Evolutionary conservation across 1,140 invertebrate genomes (phyloP).

Genomic region (Oreohelix idahoensis): DNA sequence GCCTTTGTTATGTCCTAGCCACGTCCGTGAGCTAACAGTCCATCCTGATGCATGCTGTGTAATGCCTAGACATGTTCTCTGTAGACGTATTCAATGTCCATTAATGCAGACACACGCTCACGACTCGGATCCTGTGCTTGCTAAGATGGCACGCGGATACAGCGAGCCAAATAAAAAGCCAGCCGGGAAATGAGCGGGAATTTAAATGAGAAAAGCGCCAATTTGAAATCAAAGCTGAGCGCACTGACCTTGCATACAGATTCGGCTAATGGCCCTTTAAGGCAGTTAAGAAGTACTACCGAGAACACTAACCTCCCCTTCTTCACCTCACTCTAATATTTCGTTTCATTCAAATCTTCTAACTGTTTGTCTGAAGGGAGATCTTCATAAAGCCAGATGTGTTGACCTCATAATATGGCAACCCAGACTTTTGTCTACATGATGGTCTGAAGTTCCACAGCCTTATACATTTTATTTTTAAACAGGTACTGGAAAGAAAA

Average conservation of each 20-base stretch:
- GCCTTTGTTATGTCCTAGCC: background rate
- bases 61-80: conserved; percentile 2
- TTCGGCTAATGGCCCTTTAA: background rate
- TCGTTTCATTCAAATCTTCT: background rate
- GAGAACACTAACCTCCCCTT: background rate
- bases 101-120: conserved; percentile 13
- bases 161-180: conserved; percentile 1
- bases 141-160: conserved; percentile 20
- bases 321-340: background rate
- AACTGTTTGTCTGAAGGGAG: background rate
- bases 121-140: conserved; percentile 8
- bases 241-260: conserved; percentile 9
- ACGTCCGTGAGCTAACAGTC: background rate
- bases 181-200: conserved; percentile 10
- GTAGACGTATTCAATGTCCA: background rate
- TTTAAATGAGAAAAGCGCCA: conserved; percentile 15
- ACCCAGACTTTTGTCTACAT: too few species aligned
- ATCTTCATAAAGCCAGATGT: background rate
- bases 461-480: too few species aligned
- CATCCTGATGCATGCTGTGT: background rate
- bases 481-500: too few species aligned
- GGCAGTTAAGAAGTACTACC: background rate
- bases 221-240: conserved; percentile 26
- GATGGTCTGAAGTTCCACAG: too few species aligned
- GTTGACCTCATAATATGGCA: background rate